Base-by-base conservation (phyloP, 2,797 vertebrate genomes). In the Enteromius mattozi region DNA sequence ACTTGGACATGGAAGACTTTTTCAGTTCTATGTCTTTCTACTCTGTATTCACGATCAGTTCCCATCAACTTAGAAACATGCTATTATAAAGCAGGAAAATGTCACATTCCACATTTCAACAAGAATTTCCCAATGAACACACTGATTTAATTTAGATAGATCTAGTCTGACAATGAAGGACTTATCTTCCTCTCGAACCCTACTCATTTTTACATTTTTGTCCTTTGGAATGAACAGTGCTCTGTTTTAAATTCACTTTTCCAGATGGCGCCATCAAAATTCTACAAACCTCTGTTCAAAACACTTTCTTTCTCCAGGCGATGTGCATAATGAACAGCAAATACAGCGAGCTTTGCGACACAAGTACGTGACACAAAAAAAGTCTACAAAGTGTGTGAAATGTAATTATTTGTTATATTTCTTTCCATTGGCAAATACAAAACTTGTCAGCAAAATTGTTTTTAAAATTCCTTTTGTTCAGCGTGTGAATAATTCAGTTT, bases 121-220 rank as follows among this genome's bases (percentile, higher is more conserved):
- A 74, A 77, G 78, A 85, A 78, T 78, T 84, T 81, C 51, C 75
- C 80, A 84, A 78, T 66, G 79, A 82, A 85, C 80, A 77, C 78
- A 72, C 74, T 84, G 86, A 87, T 87, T 87, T 85, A 78, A 87
- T 87, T 87, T 87, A 87, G 86, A 87, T 85, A 87, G 86, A 81
- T 80, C 51, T 77, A 66, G 74, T 68, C 72, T 74, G 78, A 87
- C 82, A 84, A 81, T 71, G 74, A 87, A 77, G 27, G 71, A 47
- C 82, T 87, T 76, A 42, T 87, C 79, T 84, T 71, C 17, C 66
- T 84, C 72, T 72, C 45, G 66, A 77, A 63, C 75, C 37, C 68
- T 78, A 54, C 72, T 85, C 79, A 65, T 78, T 85, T 87, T 70
- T 81, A 83, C 66, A 59, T 69, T 65, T 80, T 71, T 77, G 54